phyloP scores from a whole-genome alignment of 2,888 invertebrate species.

The Dynastes tityus region DNA sequence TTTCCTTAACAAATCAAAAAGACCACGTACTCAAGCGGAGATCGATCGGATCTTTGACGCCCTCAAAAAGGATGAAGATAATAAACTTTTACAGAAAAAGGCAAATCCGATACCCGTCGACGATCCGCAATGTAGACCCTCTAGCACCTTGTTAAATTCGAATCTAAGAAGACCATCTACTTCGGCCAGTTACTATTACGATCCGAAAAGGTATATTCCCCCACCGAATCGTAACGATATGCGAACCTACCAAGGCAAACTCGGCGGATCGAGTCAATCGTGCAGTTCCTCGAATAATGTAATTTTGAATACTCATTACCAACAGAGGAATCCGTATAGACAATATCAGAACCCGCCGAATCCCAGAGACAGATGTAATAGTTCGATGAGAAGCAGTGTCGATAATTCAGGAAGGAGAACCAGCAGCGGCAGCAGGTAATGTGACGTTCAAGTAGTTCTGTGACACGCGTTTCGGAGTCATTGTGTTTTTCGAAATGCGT shows the following conservation, averaged over 20 bases:
- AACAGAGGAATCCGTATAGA: slow-evolving; percentile 1
- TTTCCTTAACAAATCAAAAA: neutral
- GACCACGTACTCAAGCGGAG: neutral
- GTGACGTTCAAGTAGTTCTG: neutral
- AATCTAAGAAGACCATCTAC: neutral
- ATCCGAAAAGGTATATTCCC: neutral
- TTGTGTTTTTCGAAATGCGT: no score
- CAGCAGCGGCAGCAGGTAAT: neutral
- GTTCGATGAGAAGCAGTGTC: neutral
- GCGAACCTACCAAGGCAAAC: neutral
- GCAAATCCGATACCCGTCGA: neutral
- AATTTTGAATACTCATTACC: slow-evolving; percentile 13
- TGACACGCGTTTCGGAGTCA: no score
- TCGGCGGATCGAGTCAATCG: neutral
- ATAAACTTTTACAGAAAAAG: neutral
- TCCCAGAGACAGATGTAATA: neutral
- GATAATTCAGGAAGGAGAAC: neutral
- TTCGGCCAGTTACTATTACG: neutral
- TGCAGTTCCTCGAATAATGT: neutral
- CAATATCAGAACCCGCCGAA: slow-evolving; percentile 5
- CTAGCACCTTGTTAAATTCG: neutral
- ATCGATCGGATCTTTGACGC: neutral
- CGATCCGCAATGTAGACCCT: neutral
- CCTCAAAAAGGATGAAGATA: neutral
- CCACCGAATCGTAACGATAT: neutral